A percentile compares a stretch with the other conserved stretches of the same genome.
Conservation (phyloP, 1,140 invertebrate genomes). For the Harpegnathos saltator region DNA sequence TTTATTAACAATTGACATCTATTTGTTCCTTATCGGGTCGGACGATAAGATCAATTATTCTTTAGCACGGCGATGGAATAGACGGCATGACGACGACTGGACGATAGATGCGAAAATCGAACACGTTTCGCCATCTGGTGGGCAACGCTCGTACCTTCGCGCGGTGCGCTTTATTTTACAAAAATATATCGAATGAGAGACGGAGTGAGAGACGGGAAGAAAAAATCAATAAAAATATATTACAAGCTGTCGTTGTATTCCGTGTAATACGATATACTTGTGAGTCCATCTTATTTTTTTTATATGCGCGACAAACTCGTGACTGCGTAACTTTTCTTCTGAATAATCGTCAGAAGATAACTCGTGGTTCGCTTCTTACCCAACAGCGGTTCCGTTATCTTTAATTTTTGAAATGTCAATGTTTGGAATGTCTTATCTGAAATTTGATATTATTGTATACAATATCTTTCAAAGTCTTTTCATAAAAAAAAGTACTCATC, state of each 20-base stretch:
- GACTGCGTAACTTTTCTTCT: neutral
- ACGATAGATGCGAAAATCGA: neutral
- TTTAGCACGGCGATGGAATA: neutral
- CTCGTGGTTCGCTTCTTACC: neutral
- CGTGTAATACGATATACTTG: neutral
- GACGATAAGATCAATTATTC: neutral
- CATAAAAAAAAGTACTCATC: no score
- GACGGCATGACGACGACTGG: neutral
- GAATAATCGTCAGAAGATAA: slow-evolving; percentile 35
- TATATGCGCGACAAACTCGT: neutral
- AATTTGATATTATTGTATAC: neutral
- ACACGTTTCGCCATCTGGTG: slow-evolving; percentile 36
- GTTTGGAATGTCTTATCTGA: no score
- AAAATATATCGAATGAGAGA: no score
- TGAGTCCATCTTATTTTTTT: neutral
- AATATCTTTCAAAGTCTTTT: neutral
- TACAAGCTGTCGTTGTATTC: neutral
- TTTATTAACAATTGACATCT: neutral
- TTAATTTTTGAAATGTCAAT: no score
- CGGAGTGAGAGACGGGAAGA: no score
- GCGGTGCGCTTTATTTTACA: no score
- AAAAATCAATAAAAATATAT: slow-evolving; percentile 4
- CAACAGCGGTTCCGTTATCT: neutral
- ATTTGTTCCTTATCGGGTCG: neutral
- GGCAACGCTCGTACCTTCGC: neutral